phyloP scores from a whole-genome alignment of 2,113 vertebrate species.

The Manacus vitellinus region DNA sequence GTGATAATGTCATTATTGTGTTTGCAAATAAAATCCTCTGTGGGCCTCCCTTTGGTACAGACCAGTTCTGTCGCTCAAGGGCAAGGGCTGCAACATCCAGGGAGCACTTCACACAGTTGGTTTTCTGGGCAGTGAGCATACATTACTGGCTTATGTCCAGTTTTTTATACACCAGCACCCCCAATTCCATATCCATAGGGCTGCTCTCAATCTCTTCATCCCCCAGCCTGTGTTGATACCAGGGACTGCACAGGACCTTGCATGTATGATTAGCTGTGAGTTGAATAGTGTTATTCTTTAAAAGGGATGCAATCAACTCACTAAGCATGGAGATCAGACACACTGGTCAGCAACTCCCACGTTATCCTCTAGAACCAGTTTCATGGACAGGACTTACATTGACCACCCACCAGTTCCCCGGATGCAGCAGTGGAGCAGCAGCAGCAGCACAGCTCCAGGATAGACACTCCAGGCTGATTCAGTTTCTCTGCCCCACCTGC shows the following conservation, averaged over 20 bases:
- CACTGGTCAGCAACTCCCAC: neutral
- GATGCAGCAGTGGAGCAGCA: neutral
- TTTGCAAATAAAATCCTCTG: neutral
- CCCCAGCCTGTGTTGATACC: neutral
- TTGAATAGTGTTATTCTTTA: neutral
- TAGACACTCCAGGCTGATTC: neutral
- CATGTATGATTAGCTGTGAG: rapidly evolving
- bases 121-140: neutral
- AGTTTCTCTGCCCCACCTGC: neutral
- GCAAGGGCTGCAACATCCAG: neutral
- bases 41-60: neutral
- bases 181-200: neutral
- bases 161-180: neutral
- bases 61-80: neutral
- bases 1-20: neutral
- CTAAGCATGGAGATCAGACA: neutral
- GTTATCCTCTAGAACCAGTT: neutral
- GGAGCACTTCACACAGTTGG: neutral
- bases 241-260: neutral
- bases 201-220: neutral
- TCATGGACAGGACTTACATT: neutral
- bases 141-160: neutral
- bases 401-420: neutral
- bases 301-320: neutral
- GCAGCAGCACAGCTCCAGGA: neutral